phyloP scores from a whole-genome alignment of 37 sponge, comb jelly and placozoan species.

The Petrosia ficiformis region DNA sequence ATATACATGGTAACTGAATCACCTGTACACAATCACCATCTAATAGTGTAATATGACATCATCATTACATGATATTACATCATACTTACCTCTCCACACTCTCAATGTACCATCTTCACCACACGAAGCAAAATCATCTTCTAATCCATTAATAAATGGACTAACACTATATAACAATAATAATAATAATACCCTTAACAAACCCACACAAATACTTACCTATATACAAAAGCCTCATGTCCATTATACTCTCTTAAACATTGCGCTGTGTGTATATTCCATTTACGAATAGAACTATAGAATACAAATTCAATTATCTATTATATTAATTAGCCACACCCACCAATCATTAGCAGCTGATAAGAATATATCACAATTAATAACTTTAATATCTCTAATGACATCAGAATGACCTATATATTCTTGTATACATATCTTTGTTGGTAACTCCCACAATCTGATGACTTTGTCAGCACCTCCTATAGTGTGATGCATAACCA shows the following conservation, averaged over 20 bases:
- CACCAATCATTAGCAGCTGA: constrained; percentile 82
- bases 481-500: neutral
- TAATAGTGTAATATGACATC: neutral
- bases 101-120: constrained; percentile 76
- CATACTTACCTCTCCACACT: constrained; percentile 69
- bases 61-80: neutral
- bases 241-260: constrained; percentile 54
- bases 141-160: constrained; percentile 30
- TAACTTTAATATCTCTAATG: constrained; percentile 68
- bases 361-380: constrained; percentile 40
- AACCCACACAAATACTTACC: constrained; percentile 7
- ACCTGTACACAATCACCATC: constrained; percentile 60
- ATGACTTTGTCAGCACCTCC: constrained; percentile 60
- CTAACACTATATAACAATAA: constrained; percentile 19
- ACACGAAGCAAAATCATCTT: constrained; percentile 52
- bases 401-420: constrained; percentile 68
- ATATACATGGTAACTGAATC: constrained; percentile 51
- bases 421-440: constrained; percentile 41
- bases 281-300: constrained; percentile 54
- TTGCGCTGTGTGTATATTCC: constrained; percentile 64
- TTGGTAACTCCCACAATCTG: constrained; percentile 47
- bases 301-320: neutral
- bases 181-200: neutral
- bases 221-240: constrained; percentile 72
- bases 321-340: neutral